phyloP scores from a whole-genome alignment of 2,797 vertebrate species.

The Crocodylus rhombifer region DNA sequence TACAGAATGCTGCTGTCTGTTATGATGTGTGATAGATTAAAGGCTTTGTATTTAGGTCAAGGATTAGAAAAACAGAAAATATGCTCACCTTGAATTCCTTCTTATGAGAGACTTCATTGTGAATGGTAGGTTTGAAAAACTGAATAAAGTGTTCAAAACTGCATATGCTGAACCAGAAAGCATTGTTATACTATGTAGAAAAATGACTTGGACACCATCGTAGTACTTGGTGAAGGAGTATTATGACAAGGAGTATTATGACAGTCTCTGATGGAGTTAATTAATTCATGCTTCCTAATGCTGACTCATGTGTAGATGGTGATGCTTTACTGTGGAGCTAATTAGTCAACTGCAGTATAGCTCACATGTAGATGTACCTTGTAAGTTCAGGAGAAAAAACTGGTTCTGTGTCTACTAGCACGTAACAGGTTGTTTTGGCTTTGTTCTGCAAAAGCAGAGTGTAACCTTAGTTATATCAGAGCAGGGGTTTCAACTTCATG shows the following conservation, averaged over 20 bases:
- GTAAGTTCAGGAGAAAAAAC: not conserved
- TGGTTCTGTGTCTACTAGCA: not conserved
- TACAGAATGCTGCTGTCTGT: not conserved
- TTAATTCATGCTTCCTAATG: constrained; percentile 17
- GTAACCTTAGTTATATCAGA: not conserved
- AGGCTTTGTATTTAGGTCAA: not conserved
- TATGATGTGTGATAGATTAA: not conserved
- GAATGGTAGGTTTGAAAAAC: not conserved
- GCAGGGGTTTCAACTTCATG: not conserved
- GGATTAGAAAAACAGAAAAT: not conserved
- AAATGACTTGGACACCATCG: not conserved
- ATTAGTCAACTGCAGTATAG: not conserved
- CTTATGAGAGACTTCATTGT: not conserved
- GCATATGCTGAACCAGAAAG: not conserved
- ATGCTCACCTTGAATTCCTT: not conserved
- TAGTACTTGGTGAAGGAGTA: not conserved
- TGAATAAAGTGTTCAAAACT: not conserved
- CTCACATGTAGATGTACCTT: not conserved
- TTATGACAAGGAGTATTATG: too few relatives aligned
- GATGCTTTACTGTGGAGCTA: too few relatives aligned
- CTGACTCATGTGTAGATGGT: too few relatives aligned
- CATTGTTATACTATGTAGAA: not conserved
- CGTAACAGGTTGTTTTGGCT: constrained; percentile 24
- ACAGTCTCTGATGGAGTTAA: not conserved
- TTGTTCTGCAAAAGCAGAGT: not conserved